Evolutionary conservation across 2,888 invertebrate species (phyloP).

Genomic region (Eupithecia subfuscata): DNA sequence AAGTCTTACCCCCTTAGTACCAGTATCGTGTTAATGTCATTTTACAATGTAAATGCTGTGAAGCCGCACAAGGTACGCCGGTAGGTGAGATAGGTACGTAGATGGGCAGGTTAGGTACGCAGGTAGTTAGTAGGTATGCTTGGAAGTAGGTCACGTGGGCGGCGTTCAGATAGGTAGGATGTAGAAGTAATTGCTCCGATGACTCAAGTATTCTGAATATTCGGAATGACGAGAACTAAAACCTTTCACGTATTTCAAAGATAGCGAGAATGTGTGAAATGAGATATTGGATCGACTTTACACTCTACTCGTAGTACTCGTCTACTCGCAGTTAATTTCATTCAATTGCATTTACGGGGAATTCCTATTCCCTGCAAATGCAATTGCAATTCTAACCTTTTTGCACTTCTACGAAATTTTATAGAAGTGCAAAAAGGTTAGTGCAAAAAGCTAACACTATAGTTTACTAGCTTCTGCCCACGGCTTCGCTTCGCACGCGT

Average conservation of each 20-base stretch:
- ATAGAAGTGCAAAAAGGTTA: too few species aligned
- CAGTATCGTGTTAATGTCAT: not conserved
- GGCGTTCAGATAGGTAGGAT: constrained; percentile 6
- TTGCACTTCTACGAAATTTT: too few species aligned
- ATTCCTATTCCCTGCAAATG: too few species aligned
- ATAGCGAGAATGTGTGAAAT: not conserved
- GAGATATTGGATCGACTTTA: too few species aligned
- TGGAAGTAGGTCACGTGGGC: constrained; percentile 5
- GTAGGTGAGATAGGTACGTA: not conserved
- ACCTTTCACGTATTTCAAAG: constrained; percentile 1
- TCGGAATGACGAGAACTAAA: not conserved
- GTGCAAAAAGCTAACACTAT: too few species aligned
- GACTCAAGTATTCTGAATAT: not conserved
- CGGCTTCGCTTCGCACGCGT: too few species aligned
- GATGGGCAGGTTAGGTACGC: not conserved
- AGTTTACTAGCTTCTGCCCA: too few species aligned
- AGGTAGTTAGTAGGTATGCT: not conserved
- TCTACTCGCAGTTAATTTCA: too few species aligned
- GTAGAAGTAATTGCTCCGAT: constrained; percentile 3
- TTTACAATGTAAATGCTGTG: not conserved
- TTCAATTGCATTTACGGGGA: too few species aligned
- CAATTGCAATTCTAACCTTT: too few species aligned
- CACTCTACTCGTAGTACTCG: too few species aligned
- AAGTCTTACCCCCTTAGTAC: not conserved
- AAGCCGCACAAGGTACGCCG: not conserved